Base-by-base conservation (phyloP, 2,113 vertebrate genomes). In the Proterorhinus semilunaris region DNA sequence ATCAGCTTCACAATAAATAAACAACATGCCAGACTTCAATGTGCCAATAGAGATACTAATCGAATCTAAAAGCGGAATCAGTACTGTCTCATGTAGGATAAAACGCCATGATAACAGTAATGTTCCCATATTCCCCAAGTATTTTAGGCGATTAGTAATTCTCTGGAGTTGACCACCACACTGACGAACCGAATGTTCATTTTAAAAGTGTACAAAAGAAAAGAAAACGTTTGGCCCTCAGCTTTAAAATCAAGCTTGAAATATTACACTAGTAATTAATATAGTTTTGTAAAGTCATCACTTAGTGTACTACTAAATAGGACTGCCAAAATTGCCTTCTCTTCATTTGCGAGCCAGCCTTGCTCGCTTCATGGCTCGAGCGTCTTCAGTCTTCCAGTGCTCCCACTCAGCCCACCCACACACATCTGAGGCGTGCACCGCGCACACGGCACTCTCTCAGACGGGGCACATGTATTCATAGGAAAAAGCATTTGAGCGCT, bases 391-490 rank as follows among this genome's bases (percentile, higher is more conserved):
- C 86, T 86, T 85, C 87, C 76, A 58, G 71, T 55, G 83, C 86
- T 83, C 89, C 89, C 88, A 91, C 88, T 87, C 87, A 88, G 77
- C 71, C 81, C 86, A 81, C 88, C 90, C 84, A 90, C 87, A 68
- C 88, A 83, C 88, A 89, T 89, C 87, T 87, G 82, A 90, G 80
- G 77, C 71, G 74, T 48, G 74, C 67, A 81, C 53, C 53, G 79
- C 87, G 62, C 83, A 62, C 83, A 66, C 68, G 68, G 74, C 87
- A 79, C 76, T 85, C 72, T 74, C 69, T 76, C 81, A 51, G 69
- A 76, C 68, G 68, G 58, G n/a, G 72, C 84, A 83, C 84, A 83
- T 73, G 67, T 69, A 64, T 76, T 65, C 9, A 55, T 36, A 36
- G 27, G 27, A 36, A 36, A 36, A 36, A 36, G 27, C 3, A 36